Evolutionary conservation across 2,888 invertebrate genomes (phyloP).

Genomic region (Acleris literana): DNA sequence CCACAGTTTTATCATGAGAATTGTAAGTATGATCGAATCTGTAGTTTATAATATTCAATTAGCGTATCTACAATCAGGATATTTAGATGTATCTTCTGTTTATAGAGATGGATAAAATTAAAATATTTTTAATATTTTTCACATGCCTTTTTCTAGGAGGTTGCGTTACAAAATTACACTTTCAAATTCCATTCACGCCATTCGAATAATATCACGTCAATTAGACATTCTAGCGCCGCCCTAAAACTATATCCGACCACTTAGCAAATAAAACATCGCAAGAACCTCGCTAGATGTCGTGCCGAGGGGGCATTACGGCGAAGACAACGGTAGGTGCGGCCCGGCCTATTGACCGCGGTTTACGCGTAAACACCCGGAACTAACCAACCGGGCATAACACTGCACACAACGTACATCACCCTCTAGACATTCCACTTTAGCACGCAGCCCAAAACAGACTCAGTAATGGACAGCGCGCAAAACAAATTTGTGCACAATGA

Average conservation of each 20-base stretch:
- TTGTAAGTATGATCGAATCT: slow-evolving; percentile 1
- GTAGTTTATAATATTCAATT: slow-evolving; percentile 9
- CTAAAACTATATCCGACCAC: slow-evolving; percentile 66
- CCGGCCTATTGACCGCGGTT: slow-evolving; percentile 76
- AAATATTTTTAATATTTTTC: too few relatives aligned
- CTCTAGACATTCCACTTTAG: not conserved
- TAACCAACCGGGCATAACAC: slow-evolving; percentile 36
- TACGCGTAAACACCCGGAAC: slow-evolving; percentile 71
- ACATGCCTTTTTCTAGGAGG: too few relatives aligned
- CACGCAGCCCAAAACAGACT: slow-evolving; percentile 11
- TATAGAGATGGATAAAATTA: not conserved
- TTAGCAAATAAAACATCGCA: slow-evolving; percentile 77
- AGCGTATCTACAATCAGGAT: not conserved
- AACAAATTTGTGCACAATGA: slow-evolving; percentile 50
- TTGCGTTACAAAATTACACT: slow-evolving; percentile 8
- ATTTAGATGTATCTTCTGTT: not conserved
- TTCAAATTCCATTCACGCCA: slow-evolving; percentile 42
- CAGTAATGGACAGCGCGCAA: slow-evolving; percentile 48
- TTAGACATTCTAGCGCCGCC: slow-evolving; percentile 63
- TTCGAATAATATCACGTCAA: slow-evolving; percentile 73
- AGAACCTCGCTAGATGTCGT: slow-evolving; percentile 70
- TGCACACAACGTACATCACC: slow-evolving; percentile 45
- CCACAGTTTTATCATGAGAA: slow-evolving; percentile 19
- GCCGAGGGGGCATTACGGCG: slow-evolving; percentile 71
- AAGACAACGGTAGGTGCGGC: slow-evolving; percentile 78